Percentiles rank a stretch among this genome's conserved stretches.
These are phyloP conservation scores for Dexiosoma caninum DNA, from an alignment of 2,888 invertebrate genomes.

Conservation along the genomic window DNA sequence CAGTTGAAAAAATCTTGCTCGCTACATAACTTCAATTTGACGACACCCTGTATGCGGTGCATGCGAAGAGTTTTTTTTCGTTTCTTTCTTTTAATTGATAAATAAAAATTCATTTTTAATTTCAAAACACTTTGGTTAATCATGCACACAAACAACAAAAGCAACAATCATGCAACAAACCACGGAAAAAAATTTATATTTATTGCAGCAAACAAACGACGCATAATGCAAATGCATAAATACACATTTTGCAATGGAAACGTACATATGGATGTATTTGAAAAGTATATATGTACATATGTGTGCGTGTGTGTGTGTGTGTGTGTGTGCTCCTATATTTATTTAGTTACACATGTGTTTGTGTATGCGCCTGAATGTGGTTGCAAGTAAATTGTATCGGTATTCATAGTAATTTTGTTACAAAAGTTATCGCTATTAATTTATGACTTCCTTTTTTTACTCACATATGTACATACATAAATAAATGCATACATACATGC, in stretches of 20 bases:
- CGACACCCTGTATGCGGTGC: not conserved
- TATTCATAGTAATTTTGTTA: constrained; percentile 40
- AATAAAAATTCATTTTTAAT: constrained; percentile 52
- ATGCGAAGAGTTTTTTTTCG: not conserved
- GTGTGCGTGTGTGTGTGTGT: not conserved
- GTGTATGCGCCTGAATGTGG: constrained; percentile 13
- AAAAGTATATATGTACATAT: too few relatives aligned
- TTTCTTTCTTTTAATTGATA: constrained; percentile 35
- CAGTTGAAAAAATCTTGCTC: too few relatives aligned
- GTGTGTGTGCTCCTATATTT: not conserved
- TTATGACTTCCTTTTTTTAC: constrained; percentile 59
- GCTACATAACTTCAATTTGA: too few relatives aligned
- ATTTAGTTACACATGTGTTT: not conserved
- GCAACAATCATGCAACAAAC: constrained; percentile 16
- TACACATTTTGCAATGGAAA: too few relatives aligned
- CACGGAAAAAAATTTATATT: constrained; percentile 14
- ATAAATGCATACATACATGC: not conserved
- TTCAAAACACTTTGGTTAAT: constrained; percentile 41
- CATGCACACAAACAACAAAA: constrained; percentile 22
- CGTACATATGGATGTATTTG: too few relatives aligned
- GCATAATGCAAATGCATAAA: not conserved
- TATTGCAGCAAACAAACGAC: constrained; percentile 16
- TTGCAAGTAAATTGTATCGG: constrained; percentile 25
- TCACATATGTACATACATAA: not conserved
- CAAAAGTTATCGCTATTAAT: constrained; percentile 58